Base-by-base conservation (phyloP, 1,140 invertebrate species). In the Drosophila parvula region DNA sequence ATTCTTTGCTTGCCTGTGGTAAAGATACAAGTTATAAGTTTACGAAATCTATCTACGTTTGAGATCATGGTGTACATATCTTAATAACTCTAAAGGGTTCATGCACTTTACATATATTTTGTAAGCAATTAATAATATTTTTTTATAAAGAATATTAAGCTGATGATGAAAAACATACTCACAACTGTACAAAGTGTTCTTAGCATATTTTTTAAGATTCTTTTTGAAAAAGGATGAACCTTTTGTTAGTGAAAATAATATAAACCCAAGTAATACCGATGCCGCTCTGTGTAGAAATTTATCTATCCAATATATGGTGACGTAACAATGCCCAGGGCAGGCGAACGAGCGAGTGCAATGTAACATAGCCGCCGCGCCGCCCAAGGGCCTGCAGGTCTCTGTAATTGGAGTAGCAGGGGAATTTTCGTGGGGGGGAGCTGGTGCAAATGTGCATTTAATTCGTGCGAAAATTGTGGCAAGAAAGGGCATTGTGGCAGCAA, bases 371-470 rank as follows among this genome's bases (percentile, higher is more conserved):
- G 34, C 38, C 3, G 22, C 38, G 14, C 51, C 63, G 64, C 51
- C 48, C 60, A 30, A 65, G 63, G 79, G 67, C 60, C 55, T 67
- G 57, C 65, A 81, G 79, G 59, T 69, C 60, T 65, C 58, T 50
- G 77, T 86, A 86, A 86, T 86, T 89, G 83, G 80, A 47, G 59
- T 16, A 55, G 55, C 32, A 47, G n/a, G 16, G 22, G 48, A 10
- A 30, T 34, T 63, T 45, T 14, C 6, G 47, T n/a, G 47, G 28
- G 47, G 73, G n/a, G 27, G 12, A 41, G 53, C 48, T 38, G 48
- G 44, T 88, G 82, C 79, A 86, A 86, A 86, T 86, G 82, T 85
- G 79, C 83, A 86, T 88, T 86, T 86, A 86, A 86, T 88, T 86
- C 82, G 83, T 88, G 69, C 67, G 79, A 85, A 76, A 84, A 75